Evolutionary conservation across 2,888 invertebrate genomes (phyloP).

Genomic region (Thymelicus acteon): DNA sequence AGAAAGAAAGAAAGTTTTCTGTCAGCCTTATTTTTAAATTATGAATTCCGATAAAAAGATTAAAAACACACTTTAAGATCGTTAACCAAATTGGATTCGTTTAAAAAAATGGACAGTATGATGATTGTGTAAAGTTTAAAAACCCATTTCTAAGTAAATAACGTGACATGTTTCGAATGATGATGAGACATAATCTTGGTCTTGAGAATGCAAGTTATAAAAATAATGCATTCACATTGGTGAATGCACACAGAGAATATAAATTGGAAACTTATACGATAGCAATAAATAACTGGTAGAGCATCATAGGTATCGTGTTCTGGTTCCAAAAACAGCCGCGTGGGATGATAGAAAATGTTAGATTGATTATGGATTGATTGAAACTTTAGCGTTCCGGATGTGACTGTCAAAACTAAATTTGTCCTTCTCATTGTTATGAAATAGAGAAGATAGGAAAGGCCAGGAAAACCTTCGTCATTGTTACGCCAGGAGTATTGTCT

Average conservation of each 20-base stretch:
- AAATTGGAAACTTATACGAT: slow-evolving; percentile 44
- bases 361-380: slow-evolving; percentile 4
- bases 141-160: neutral
- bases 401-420: neutral
- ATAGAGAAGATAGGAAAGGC: neutral
- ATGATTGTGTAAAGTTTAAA: neutral
- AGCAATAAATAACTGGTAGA: slow-evolving; percentile 40
- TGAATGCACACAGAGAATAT: slow-evolving; percentile 41
- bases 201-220: neutral
- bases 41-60: too few species aligned
- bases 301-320: slow-evolving; percentile 23
- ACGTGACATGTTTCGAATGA: neutral
- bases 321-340: slow-evolving; percentile 27
- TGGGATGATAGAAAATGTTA: slow-evolving; percentile 13
- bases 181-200: slow-evolving; percentile 1
- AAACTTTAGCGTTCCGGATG: slow-evolving; percentile 1
- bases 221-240: slow-evolving; percentile 29
- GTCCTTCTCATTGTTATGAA: neutral
- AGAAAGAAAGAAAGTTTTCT: too few species aligned
- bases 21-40: too few species aligned
- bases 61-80: too few species aligned
- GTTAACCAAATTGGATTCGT: too few species aligned
- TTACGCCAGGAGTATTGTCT: neutral
- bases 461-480: slow-evolving; percentile 16
- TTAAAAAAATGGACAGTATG: too few species aligned